A percentile compares a stretch with the other conserved stretches of the same genome.
phyloP scores from a whole-genome alignment of 2,888 invertebrate species.

The Luffia ferchaultella region DNA sequence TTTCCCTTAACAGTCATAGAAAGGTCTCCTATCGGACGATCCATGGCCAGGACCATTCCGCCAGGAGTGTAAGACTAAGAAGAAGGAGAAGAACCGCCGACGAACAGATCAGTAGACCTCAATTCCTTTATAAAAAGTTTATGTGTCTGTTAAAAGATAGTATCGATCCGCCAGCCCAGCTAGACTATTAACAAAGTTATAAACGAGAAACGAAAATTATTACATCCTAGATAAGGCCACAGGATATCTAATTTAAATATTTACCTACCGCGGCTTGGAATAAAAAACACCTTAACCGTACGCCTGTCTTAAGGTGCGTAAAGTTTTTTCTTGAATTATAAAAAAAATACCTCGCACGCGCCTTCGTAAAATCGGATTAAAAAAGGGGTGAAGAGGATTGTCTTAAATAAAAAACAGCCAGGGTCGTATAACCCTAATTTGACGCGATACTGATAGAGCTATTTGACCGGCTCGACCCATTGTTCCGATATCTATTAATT shows the following conservation, averaged over 20 bases:
- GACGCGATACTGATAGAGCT: constrained; percentile 56
- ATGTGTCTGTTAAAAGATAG: constrained; percentile 17
- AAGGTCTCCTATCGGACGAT: too few species aligned
- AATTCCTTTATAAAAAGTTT: background rate
- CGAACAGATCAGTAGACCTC: too few species aligned
- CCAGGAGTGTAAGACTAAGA: too few species aligned
- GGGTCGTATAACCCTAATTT: constrained; percentile 55
- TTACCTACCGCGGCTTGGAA: constrained; percentile 39
- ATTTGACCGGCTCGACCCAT: constrained; percentile 48
- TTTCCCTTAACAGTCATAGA: too few species aligned
- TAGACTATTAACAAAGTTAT: constrained; percentile 39
- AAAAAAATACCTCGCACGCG: constrained; percentile 53
- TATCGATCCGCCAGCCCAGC: constrained; percentile 31
- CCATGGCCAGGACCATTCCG: too few species aligned
- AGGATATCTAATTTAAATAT: constrained; percentile 53
- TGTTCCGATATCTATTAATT: constrained; percentile 63
- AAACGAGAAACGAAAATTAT: constrained; percentile 35
- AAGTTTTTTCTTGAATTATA: constrained; percentile 32
- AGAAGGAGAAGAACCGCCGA: too few species aligned
- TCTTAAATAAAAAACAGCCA: constrained; percentile 35
- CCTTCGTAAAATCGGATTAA: constrained; percentile 52
- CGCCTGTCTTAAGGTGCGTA: background rate
- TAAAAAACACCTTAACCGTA: constrained; percentile 28
- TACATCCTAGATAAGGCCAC: constrained; percentile 21
- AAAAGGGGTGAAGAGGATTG: constrained; percentile 56